Evolutionary conservation across 2,113 vertebrate genomes (phyloP), one percentile per base, ranked within the genome.

Genomic region (Pangasianodon hypophthalmus): DNA sequence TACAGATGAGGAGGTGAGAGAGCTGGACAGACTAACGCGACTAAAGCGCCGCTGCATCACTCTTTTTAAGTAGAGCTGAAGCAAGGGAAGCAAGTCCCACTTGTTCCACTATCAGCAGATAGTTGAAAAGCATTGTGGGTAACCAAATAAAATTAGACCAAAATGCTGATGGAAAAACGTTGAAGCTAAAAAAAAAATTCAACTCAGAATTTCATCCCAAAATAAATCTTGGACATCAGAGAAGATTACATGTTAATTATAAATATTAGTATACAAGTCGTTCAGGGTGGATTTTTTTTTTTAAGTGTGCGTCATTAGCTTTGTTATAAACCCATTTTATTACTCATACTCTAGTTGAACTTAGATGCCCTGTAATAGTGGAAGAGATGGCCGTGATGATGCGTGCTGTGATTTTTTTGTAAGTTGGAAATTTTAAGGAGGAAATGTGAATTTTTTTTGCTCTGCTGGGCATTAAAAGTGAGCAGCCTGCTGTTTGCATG

Each of bases 401-500:
- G 89, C 3, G 41, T 19, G 37, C 79, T 87, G 16, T 48, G 29
- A 7, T 82, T 81, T 21, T 24, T 82, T 46, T 46, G 11, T 4
- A 44, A 7, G 44, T 50, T 16, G 75, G 44, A 52, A n/a, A 52
- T n/a, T 29, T 50, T 26, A 52, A n/a, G 64, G 21, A 84, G 82
- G 81, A 88, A 88, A 52, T 41, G 24, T 77, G 80, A 26, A 6
- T n/a, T 50, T 73, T 83, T 73, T 87, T 84, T 87, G 32, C 56
- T 90, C 50, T 54, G 73, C 37, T 44, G 81, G 48, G 54, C 60
- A n/a, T 11, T 48, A 37, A 75, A 44, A 54, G 58, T 50, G 54
- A 83, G 73, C 69, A 48, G 58, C 26, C 75, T 80, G 77, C 46
- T 87, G 79, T 87, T 87, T 84, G 67, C 85, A 75, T 87, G 52